phyloP scores from a whole-genome alignment of 2,888 invertebrate genomes.

The Drosophila atroscutellata region DNA sequence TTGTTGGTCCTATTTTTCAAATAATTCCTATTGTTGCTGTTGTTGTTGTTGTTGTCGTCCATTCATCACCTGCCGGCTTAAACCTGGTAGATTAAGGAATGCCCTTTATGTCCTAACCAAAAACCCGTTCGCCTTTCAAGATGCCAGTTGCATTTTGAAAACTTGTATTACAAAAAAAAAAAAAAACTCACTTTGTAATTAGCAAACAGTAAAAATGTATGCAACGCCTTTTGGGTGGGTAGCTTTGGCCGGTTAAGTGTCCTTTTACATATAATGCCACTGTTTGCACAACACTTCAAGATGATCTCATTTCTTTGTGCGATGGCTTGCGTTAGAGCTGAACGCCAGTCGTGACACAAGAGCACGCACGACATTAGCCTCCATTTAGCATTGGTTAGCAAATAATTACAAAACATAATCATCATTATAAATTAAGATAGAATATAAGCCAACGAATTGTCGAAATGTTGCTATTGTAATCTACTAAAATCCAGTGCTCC shows the following conservation, averaged over 20 bases:
- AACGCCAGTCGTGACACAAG: conserved; percentile 22
- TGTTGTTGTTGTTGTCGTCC: conserved; percentile 23
- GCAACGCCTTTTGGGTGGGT: conserved; percentile 12
- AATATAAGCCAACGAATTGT: background rate
- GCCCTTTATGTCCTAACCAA: conserved; percentile 4
- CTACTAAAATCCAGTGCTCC: background rate
- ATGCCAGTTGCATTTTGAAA: conserved; percentile 22
- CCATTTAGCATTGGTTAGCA: background rate
- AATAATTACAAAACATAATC: background rate
- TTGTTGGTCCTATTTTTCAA: conserved; percentile 48
- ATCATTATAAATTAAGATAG: background rate
- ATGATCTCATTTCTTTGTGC: conserved; percentile 41
- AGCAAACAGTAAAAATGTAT: conserved; percentile 31
- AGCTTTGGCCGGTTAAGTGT: conserved; percentile 44
- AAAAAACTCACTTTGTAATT: conserved; percentile 51
- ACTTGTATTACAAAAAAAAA: background rate
- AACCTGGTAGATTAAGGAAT: conserved; percentile 23
- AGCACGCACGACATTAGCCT: background rate
- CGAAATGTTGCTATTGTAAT: background rate
- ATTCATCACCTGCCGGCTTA: conserved; percentile 44
- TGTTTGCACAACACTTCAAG: conserved; percentile 75
- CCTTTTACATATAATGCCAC: conserved; percentile 50
- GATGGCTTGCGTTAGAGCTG: background rate
- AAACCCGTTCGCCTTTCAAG: background rate
- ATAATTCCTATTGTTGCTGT: conserved; percentile 13